phyloP scores from a whole-genome alignment of 2,797 vertebrate genomes.

The Sphenopsis melanotis region DNA sequence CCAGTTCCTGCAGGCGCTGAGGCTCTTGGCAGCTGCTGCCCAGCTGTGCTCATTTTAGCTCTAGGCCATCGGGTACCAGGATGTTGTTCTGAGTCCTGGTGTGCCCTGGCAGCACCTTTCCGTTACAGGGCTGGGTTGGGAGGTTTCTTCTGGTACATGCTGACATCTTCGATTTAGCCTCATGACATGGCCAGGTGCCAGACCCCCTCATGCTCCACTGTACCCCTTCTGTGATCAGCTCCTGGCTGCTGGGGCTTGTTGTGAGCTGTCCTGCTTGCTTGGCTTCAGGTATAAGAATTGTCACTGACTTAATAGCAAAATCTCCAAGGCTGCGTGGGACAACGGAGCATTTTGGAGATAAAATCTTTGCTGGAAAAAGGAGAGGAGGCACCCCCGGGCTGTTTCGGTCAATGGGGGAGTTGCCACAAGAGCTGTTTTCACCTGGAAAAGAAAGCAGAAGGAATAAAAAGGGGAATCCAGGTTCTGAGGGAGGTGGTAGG shows the following conservation, averaged over 20 bases:
- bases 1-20: accelerated
- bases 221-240: not conserved
- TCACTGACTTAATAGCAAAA: not conserved
- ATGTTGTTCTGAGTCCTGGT: not conserved
- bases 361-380: not conserved
- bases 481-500: not conserved
- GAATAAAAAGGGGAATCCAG: not conserved
- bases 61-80: not conserved
- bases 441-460: not conserved
- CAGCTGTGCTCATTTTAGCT: not conserved
- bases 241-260: not conserved
- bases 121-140: not conserved
- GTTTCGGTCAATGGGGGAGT: accelerated
- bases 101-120: not conserved
- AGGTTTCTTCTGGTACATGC: not conserved
- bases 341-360: not conserved
- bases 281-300: not conserved
- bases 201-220: not conserved
- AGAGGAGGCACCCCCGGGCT: not conserved
- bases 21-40: not conserved
- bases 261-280: not conserved
- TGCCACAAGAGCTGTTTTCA: not conserved
- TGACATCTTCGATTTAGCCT: not conserved
- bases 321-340: not conserved
- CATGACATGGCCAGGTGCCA: not conserved